phyloP scores from a whole-genome alignment of 2,113 vertebrate genomes.

The Calyptommatus sinebrachiatus region DNA sequence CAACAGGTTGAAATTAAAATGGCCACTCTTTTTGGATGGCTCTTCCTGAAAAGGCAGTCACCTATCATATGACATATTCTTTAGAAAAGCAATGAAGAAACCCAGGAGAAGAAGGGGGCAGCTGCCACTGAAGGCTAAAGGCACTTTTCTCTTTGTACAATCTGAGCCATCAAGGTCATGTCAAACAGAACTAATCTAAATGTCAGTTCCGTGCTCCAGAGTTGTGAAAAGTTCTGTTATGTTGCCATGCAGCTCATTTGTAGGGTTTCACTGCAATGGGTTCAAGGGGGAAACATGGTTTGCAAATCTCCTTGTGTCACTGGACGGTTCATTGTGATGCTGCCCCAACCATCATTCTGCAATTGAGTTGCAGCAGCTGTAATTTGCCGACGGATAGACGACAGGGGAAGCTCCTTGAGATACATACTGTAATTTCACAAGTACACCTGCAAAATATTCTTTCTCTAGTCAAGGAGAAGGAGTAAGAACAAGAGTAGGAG shows the following conservation, averaged over 20 bases:
- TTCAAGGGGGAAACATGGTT: conserved; percentile 65
- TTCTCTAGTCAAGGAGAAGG: neutral
- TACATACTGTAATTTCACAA: neutral
- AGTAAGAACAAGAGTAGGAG: no score
- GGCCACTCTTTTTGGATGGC: neutral
- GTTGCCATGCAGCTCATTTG: conserved; percentile 60
- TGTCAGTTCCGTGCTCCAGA: conserved; percentile 54
- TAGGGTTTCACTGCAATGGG: conserved; percentile 58
- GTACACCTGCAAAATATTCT: neutral
- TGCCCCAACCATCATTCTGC: neutral
- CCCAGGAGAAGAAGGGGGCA: neutral
- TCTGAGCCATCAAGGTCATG: conserved; percentile 42
- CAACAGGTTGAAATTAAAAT: neutral
- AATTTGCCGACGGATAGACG: neutral
- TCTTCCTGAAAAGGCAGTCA: neutral
- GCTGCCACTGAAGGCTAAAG: neutral
- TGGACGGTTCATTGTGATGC: conserved; percentile 37
- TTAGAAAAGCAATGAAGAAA: neutral
- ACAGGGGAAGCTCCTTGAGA: neutral
- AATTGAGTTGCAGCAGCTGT: neutral
- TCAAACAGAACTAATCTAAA: conserved; percentile 69
- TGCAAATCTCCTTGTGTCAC: conserved; percentile 48
- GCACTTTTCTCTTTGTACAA: conserved; percentile 28
- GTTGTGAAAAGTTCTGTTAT: conserved; percentile 62
- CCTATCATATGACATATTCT: neutral